Evolutionary conservation across 2,888 invertebrate species (phyloP), one percentile per base, ranked within the genome.

Genomic region (Noctua janthe): DNA sequence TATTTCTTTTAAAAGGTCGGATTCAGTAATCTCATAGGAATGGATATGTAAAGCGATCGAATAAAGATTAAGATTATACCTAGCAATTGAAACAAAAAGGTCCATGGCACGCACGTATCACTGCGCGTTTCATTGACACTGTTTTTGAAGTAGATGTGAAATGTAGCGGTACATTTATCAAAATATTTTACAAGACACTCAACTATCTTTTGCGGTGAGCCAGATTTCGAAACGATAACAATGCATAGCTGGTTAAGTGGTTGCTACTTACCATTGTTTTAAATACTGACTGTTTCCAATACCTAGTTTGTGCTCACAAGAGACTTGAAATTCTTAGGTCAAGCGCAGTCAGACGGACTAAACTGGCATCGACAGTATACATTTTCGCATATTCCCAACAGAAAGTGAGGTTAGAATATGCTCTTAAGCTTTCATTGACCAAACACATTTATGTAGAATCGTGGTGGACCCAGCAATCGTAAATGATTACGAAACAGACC

Each of bases 161-260:
- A 51, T 54, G 75, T 82, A 56, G 71, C 39, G 47, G 74, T 78
- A 51, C 29, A 49, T 71, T 77, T 76, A 87, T 85, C 85, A 81
- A 72, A 70, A 76, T 77, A 82, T 87, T 83, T 85, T 78, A 78
- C 83, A 85, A 88, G 70, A 80, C 51, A 70, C 80, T 80, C 72
- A 54, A 72, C 51, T 82, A 77, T 56, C 49, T 71, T 74, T 76
- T 76, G 66, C 66, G 51, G n/a, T 74, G 51, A 47, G 66, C 56
- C 35, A 67, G 71, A 87, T 78, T 83, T 72, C 39, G n/a, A 76
- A 83, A 74, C 20, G 74, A 74, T 72, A 78, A 85, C 78, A 85
- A 85, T 78, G 56, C n/a, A 66, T 67, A 23, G 56, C 23, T 43
- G n/a, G 71, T 49, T 39, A 15, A 84, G 71, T 71, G 59, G 67